phyloP scores from a whole-genome alignment of 2,797 vertebrate species.

The Buphagus erythrorhynchus region DNA sequence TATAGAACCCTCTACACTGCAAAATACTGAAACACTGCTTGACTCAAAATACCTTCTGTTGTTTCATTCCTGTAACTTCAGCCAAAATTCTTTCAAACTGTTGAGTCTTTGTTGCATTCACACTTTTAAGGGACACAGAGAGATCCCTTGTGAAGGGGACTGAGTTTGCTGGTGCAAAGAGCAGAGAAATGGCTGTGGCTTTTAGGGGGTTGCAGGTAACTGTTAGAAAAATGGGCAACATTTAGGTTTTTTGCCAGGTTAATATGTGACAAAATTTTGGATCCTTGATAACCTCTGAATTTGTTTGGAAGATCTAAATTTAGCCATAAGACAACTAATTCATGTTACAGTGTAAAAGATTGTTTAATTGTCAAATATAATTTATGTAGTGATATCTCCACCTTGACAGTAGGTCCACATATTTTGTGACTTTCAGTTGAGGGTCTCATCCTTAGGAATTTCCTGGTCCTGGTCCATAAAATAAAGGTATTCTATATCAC shows the following conservation, averaged over 20 bases:
- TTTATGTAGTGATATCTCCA: background rate
- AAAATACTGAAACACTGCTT: background rate
- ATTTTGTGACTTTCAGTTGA: background rate
- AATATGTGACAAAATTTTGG: rapidly evolving
- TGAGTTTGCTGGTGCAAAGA: background rate
- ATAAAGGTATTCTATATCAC: rapidly evolving
- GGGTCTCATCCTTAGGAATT: background rate
- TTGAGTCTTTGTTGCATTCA: background rate
- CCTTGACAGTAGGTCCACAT: background rate
- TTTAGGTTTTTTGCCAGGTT: background rate
- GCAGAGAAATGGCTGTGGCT: background rate
- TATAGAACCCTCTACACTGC: background rate
- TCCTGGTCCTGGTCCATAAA: background rate
- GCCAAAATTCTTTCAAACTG: background rate
- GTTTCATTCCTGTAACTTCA: background rate
- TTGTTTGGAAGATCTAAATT: background rate
- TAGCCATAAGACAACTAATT: background rate
- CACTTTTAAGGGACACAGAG: background rate
- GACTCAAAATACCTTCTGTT: background rate
- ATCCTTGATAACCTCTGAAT: background rate
- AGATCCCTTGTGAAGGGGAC: background rate
- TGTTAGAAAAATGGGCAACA: background rate
- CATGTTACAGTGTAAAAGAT: background rate
- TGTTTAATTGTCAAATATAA: background rate
- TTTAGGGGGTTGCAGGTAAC: background rate